A percentile compares a stretch with the other conserved stretches of the same genome.
phyloP scores from a whole-genome alignment of 1,140 invertebrate genomes.

The Palaemon carinicauda region DNA sequence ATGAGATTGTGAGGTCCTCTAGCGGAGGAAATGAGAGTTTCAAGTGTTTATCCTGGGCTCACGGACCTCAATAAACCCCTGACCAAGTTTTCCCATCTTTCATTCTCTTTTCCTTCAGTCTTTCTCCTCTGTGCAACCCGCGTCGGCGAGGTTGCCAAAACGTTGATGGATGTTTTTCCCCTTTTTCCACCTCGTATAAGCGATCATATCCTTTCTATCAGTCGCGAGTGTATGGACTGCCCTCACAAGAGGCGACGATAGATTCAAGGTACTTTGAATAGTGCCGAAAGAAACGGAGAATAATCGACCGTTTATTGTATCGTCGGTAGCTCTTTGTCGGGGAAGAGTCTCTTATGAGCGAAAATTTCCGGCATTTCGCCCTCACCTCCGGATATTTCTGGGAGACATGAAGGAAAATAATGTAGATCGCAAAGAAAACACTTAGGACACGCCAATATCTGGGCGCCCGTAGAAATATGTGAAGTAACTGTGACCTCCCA shows the following conservation, averaged over 20 bases:
- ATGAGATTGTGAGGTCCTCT: conserved; percentile 60
- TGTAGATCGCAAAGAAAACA: conserved; percentile 55
- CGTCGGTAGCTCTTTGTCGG: neutral
- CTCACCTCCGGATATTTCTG: conserved; percentile 32
- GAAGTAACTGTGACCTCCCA: conserved; percentile 46
- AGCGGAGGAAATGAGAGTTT: conserved; percentile 60
- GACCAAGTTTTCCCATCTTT: conserved; percentile 52
- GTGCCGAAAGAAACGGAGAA: neutral
- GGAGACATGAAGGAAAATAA: conserved; percentile 55
- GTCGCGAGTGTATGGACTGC: too few relatives aligned
- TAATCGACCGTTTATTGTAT: neutral
- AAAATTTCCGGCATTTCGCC: conserved; percentile 49
- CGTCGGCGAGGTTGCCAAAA: conserved; percentile 42
- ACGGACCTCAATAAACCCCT: conserved; percentile 59
- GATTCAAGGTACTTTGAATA: too few relatives aligned
- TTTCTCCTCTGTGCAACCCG: conserved; percentile 13
- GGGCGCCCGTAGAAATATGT: conserved; percentile 45
- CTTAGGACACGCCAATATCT: conserved; percentile 55
- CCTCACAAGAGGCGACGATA: too few relatives aligned
- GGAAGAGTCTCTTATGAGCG: conserved; percentile 42
- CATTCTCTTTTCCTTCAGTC: conserved; percentile 55
- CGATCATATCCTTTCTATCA: neutral
- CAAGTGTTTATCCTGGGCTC: conserved; percentile 60
- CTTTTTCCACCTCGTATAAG: neutral
- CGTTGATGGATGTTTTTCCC: neutral